Percentiles rank a stretch among this genome's conserved stretches.
phyloP scores from a whole-genome alignment of 2,888 invertebrate species.

The Trissolcus brochymenae region DNA sequence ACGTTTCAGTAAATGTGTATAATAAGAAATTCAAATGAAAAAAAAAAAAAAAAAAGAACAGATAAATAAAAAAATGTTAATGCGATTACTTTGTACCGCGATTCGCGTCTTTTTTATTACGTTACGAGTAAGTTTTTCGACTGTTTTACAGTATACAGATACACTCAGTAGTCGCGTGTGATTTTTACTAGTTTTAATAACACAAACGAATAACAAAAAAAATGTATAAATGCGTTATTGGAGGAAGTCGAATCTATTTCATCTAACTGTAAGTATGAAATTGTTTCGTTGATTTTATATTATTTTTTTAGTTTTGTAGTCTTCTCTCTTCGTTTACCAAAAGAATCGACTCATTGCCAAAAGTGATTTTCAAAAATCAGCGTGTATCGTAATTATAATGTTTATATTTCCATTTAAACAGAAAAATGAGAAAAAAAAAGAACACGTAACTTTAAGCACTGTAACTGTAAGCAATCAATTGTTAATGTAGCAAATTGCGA shows the following conservation, averaged over 20 bases:
- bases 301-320: conserved; percentile 5
- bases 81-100: conserved; percentile 12
- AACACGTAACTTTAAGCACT: too few species aligned
- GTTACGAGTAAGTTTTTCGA: conserved; percentile 25
- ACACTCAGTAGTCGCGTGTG: conserved; percentile 24
- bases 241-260: neutral
- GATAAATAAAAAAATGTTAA: conserved; percentile 13
- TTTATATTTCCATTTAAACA: too few species aligned
- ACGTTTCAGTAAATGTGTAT: conserved; percentile 56
- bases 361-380: conserved; percentile 41
- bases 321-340: conserved; percentile 13
- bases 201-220: neutral
- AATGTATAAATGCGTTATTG: conserved; percentile 19
- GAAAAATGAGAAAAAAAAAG: too few species aligned
- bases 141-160: conserved; percentile 49
- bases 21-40: conserved; percentile 32
- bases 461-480: conserved; percentile 34
- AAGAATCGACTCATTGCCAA: conserved; percentile 42
- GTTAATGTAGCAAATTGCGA: conserved; percentile 31
- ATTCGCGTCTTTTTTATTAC: conserved; percentile 27
- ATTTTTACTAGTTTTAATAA: conserved; percentile 34
- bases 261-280: neutral
- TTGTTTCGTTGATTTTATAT: conserved; percentile 21
- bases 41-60: neutral
- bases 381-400: conserved; percentile 2